Base-by-base conservation (phyloP, 2,797 vertebrate genomes). In the Vultur gryphus region DNA sequence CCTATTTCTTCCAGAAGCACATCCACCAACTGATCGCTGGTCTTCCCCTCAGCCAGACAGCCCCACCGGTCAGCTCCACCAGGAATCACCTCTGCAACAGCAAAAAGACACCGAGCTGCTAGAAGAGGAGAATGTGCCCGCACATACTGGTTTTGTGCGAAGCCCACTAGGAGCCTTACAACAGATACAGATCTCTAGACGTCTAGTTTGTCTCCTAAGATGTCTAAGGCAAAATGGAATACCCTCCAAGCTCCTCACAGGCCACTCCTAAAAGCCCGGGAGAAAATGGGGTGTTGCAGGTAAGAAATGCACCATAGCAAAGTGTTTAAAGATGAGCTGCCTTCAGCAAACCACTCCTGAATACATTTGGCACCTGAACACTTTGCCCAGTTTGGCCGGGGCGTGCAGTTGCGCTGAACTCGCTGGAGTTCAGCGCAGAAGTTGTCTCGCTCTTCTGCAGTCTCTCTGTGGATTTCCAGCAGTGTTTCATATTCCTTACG, bases 401-500 rank as follows among this genome's bases (percentile, higher is more conserved):
- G 98, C 0, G 97, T 98, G 71, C 81, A 97, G 46, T 80, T 95
- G 16, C 80, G 84, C 91, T 96, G 96, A 61, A 97, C 94, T 20
- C 95, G 76, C 33, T 98, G 96, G 13, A 98, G 91, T 64, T 98
- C 96, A 1, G 43, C 52, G 19, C 82, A 89, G 64, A 97, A 75
- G 70, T 71, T 93, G 79, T 97, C 95, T 85, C 91, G 94, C 79
- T 98, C 97, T 69, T 89, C 95, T 20, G 93, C 51, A 2, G 97
- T 96, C 79, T 96, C 96, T 52, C 90, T 95, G 76, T 99, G 98
- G 75, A 98, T 48, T 65, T 98, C 98, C 76, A 99, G 94, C 83
- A 99, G 94, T 5, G 96, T 96, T 85, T 98, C 97, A 2, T 99
- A 97, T 79, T 99, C 98, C 25, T 77, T 95, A 49, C 96, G 97